Percentiles rank a stretch among this genome's conserved stretches.
Evolutionary conservation across 1,140 invertebrate species (phyloP).

Genomic region (Drosophila jambulina): DNA sequence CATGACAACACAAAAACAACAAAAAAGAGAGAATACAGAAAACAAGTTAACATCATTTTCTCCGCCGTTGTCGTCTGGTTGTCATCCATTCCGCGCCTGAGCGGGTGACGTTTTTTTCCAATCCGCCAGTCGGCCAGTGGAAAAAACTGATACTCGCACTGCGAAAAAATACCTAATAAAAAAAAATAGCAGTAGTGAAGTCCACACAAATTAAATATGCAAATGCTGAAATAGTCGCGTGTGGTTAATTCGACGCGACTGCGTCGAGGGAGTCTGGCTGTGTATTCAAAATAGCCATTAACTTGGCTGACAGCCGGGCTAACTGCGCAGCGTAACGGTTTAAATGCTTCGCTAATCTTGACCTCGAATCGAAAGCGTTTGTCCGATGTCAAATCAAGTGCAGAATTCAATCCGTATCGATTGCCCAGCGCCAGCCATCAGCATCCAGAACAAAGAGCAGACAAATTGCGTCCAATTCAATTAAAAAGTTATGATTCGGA

Average conservation of each 20-base stretch:
- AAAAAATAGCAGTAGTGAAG: slow-evolving; percentile 37
- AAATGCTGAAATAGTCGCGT: slow-evolving; percentile 56
- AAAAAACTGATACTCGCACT: slow-evolving; percentile 50
- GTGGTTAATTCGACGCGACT: slow-evolving; percentile 51
- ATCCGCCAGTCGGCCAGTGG: slow-evolving; percentile 24
- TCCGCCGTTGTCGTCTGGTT: slow-evolving; percentile 51
- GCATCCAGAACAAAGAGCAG: slow-evolving; percentile 34
- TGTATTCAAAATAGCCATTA: slow-evolving; percentile 10
- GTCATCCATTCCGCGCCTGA: slow-evolving; percentile 64
- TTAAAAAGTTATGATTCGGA: slow-evolving; percentile 37
- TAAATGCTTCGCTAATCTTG: slow-evolving; percentile 56
- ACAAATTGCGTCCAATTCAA: slow-evolving; percentile 51
- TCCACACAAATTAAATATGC: slow-evolving; percentile 63
- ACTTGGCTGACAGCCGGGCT: slow-evolving; percentile 15
- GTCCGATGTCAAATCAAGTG: slow-evolving; percentile 37
- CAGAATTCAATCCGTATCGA: slow-evolving; percentile 48
- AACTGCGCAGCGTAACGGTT: slow-evolving; percentile 65
- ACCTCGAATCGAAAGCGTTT: slow-evolving; percentile 49
- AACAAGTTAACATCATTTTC: slow-evolving; percentile 61
- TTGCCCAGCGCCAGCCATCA: slow-evolving; percentile 22
- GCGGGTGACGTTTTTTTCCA: slow-evolving; percentile 63
- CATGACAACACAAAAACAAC: slow-evolving; percentile 33
- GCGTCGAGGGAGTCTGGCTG: slow-evolving; percentile 14
- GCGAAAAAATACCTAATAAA: slow-evolving; percentile 4
- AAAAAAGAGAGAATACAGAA: neutral